Base-by-base conservation (phyloP, 2,113 vertebrate species). In the Eubucco bourcierii region DNA sequence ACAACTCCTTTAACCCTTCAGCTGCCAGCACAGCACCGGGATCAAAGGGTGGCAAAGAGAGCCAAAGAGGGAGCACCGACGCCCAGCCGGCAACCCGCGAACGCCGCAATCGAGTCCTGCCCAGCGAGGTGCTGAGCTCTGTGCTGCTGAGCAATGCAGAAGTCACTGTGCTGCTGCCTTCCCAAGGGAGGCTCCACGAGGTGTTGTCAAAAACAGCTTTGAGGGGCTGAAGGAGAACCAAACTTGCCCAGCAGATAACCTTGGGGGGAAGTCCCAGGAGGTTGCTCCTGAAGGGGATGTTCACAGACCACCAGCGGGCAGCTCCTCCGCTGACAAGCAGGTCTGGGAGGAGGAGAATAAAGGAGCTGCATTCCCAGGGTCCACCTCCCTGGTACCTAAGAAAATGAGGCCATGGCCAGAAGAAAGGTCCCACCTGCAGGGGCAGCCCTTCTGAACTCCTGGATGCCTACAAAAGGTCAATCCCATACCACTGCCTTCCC, bases 1-100 rank as follows among this genome's bases (percentile, higher is more conserved):
- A 52, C 10, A 55, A 73, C 90, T 90, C 67, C n/a, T 88, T 95
- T 97, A 97, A 97, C 96, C 73, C 93, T 79, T 76, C 0, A 2
- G 80, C n/a, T 83, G 74, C 95, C 18, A 19, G 46, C 33, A 33
- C 2, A 1, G 67, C 29, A n/a, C 3, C 1, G 0, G 37, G 61
- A 82, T 53, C n/a, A 19, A 20, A 47, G 67, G 17, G 25, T 41
- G n/a, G 56, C 50, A 8, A 50, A 47, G 60, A n/a, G 31, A 70
- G 56, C 10, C 28, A 7, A 55, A 50, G 29, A 33, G 15, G 19
- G 37, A 25, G 5, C 19, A 17, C 0, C 0, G 29, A 78, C 6
- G 70, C 55, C 10, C 59, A 23, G 4, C 10, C 1, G 24, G 12
- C 10, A 81, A 21, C 0, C 10, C 24, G 72, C 34, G 77, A 25